A percentile compares a stretch with the other conserved stretches of the same genome.
Evolutionary conservation across 2,888 invertebrate species (phyloP).

Genomic region (Prostheceraeus crozeri): DNA sequence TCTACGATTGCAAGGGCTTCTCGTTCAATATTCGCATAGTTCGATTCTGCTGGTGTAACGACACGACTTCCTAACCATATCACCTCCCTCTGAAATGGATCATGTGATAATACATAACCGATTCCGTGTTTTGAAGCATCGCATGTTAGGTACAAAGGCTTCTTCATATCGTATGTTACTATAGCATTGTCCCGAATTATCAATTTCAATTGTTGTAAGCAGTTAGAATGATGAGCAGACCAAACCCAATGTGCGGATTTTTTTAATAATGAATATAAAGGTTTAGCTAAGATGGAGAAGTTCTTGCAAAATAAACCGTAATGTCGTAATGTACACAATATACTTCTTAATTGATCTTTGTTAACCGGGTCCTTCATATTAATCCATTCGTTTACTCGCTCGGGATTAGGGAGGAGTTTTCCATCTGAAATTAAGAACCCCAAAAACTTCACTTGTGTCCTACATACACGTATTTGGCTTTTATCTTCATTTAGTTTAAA

Average conservation of each 20-base stretch:
- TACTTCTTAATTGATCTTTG: slow-evolving; percentile 25
- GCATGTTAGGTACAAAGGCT: not conserved
- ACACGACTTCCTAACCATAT: slow-evolving; percentile 17
- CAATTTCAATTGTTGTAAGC: not conserved
- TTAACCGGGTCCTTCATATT: slow-evolving; percentile 1
- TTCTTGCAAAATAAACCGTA: slow-evolving; percentile 40
- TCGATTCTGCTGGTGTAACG: slow-evolving; percentile 11
- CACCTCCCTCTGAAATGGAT: slow-evolving; percentile 12
- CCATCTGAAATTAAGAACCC: not conserved
- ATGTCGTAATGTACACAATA: slow-evolving; percentile 40
- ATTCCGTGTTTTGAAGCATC: slow-evolving; percentile 18
- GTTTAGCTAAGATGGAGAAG: slow-evolving; percentile 40
- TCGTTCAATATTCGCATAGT: slow-evolving; percentile 27
- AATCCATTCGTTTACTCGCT: not conserved
- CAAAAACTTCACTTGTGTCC: slow-evolving; percentile 14
- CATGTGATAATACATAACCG: slow-evolving; percentile 25
- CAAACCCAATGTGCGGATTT: slow-evolving; percentile 41
- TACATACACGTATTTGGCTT: slow-evolving; percentile 15
- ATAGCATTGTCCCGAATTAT: not conserved
- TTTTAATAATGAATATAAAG: slow-evolving; percentile 39
- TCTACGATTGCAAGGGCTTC: slow-evolving; percentile 26
- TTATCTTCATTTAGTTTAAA: slow-evolving; percentile 29
- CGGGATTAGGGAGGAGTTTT: slow-evolving; percentile 9
- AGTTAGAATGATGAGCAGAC: slow-evolving; percentile 38
- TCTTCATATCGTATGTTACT: not conserved